Percentiles rank a stretch among this genome's conserved stretches.
Conservation (phyloP, 2,113 vertebrate genomes). For the Limanda limanda region DNA sequence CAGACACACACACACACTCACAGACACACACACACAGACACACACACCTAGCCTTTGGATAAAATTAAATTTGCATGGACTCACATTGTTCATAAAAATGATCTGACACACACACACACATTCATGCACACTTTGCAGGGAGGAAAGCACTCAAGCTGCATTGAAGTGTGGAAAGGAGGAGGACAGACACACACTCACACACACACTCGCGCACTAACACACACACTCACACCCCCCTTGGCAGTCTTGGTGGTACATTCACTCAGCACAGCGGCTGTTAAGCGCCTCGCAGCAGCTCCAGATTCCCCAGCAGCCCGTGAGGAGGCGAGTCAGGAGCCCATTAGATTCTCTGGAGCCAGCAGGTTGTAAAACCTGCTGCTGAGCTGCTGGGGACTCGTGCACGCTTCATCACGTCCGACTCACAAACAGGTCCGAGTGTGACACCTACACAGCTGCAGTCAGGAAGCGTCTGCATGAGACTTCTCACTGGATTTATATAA, state of each 20-base stretch:
- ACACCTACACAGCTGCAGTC: too few species aligned
- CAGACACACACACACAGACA: neutral
- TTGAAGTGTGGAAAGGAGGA: neutral
- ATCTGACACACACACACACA: neutral
- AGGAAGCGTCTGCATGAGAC: too few species aligned
- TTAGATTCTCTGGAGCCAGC: constrained; percentile 8
- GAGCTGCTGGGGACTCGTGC: neutral
- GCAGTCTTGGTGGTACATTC: constrained; percentile 30
- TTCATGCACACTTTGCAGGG: neutral
- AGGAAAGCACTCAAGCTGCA: constrained; percentile 13
- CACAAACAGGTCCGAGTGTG: too few species aligned
- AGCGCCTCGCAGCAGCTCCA: constrained; percentile 22
- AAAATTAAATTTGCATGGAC: neutral
- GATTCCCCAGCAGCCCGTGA: constrained; percentile 20
- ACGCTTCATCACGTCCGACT: neutral
- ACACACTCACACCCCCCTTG: neutral
- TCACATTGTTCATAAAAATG: neutral
- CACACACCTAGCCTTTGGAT: neutral
- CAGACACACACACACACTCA: neutral
- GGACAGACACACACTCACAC: neutral
- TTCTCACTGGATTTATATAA: too few species aligned
- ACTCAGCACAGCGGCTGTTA: constrained; percentile 6
- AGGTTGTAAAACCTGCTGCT: constrained; percentile 20
- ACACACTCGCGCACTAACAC: neutral
- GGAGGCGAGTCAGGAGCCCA: constrained; percentile 10